Evolutionary conservation across 1,140 invertebrate species (phyloP), one percentile per base, ranked within the genome.

Genomic region (Eufriesea mexicana): DNA sequence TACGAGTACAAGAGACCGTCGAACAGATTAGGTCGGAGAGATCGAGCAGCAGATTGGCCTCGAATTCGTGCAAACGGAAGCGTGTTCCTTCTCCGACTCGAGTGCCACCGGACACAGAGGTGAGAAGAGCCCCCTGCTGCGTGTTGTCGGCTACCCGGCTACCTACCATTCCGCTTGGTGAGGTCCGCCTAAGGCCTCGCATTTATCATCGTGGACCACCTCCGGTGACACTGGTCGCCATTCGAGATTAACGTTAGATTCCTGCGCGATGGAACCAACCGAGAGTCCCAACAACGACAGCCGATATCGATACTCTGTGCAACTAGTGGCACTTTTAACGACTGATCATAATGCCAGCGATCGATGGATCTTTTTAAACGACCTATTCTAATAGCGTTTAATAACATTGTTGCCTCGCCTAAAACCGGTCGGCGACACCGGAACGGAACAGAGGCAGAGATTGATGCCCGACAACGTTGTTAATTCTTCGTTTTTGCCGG

Each of bases 151-250:
- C 89, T 91, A 88, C 79, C 79, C 87, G 82, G 80, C 87, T 91
- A 87, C 82, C 82, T 81, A 81, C 80, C 78, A 79, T 83, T 76
- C 70, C 84, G 82, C 84, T 35, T 83, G 79, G 45, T 77, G 79
- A 79, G 81, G 78, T 81, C 84, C 70, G 84, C 84, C 85, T 84
- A 83, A 83, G 82, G 86, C 84, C 35, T 83, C 85, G 87, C 91
- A 91, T 92, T 88, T 84, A 92, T 92, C 91, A 92, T 91, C 90
- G 87, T 64, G 88, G 91, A 91, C 91, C 91, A 92, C 91, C 91
- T 92, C 87, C 89, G 89, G 91, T 91, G 89, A 91, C 88, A 90
- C 79, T 83, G 76, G 78, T 83, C 77, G 76, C 84, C 81, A n/a
- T 55, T 75, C 85, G 80, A 88, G 88, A 91, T 91, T 87, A 89